phyloP scores from a whole-genome alignment of 2,113 vertebrate genomes.

The Oryzias javanicus region DNA sequence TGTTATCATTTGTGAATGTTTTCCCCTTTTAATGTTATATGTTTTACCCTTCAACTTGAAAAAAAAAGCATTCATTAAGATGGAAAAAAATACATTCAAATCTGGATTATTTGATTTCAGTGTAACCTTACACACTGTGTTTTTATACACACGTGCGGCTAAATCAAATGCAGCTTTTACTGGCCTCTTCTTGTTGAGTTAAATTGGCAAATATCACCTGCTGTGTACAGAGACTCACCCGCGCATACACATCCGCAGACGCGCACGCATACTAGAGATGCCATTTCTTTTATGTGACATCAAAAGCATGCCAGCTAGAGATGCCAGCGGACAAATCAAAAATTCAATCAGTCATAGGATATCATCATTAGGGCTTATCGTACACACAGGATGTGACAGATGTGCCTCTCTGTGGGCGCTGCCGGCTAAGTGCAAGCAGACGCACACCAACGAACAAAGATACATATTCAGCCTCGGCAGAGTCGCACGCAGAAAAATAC shows the following conservation, averaged over 20 bases:
- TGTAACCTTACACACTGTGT: not conserved
- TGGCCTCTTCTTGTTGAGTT: constrained; percentile 29
- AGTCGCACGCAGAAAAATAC: constrained; percentile 10
- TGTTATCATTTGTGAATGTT: no score
- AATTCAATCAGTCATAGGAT: constrained; percentile 48
- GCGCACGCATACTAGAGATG: constrained; percentile 12
- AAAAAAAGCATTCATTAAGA: no score
- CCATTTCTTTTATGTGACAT: constrained; percentile 30
- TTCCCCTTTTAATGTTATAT: no score
- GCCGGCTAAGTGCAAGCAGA: not conserved
- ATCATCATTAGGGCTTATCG: constrained; percentile 39
- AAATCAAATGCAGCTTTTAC: constrained; percentile 24
- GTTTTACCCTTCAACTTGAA: no score
- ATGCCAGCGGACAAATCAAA: constrained; percentile 41
- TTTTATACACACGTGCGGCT: constrained; percentile 18
- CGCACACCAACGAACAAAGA: constrained; percentile 3
- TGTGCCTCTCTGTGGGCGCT: constrained; percentile 24
- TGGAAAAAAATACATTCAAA: no score
- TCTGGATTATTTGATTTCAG: not conserved
- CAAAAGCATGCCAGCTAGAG: constrained; percentile 31
- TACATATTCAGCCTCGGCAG: not conserved
- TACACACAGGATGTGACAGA: constrained; percentile 37
- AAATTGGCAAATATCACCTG: constrained; percentile 60
- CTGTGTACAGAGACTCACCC: constrained; percentile 38
- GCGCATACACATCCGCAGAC: constrained; percentile 7